Conservation (phyloP, 2,797 vertebrate species). For the Takifugu ocellatus region DNA sequence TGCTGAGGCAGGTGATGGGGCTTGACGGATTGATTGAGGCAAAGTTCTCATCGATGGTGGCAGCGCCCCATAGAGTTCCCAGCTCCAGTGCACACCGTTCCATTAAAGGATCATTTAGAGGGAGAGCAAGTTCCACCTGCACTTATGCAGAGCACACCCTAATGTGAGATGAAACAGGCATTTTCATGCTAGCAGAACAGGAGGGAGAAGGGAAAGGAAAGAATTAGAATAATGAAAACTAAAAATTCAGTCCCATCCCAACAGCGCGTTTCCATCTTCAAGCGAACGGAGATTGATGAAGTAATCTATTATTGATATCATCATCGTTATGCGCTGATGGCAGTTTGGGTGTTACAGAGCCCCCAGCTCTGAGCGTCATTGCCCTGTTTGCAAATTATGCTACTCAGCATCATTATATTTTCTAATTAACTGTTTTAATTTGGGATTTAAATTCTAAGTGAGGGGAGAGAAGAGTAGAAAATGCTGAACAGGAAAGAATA, state of each 20-base stretch:
- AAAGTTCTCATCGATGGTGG: constrained; percentile 67
- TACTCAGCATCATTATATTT: constrained; percentile 76
- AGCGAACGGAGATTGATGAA: constrained; percentile 73
- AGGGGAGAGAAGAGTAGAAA: constrained; percentile 59
- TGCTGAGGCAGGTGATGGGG: constrained; percentile 75
- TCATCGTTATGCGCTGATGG: constrained; percentile 68
- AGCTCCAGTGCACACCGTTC: constrained; percentile 74
- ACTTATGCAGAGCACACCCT: constrained; percentile 73
- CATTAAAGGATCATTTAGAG: constrained; percentile 75
- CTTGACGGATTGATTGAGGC: constrained; percentile 77
- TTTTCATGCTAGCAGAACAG: constrained; percentile 50
- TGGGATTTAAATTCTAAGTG: constrained; percentile 70
- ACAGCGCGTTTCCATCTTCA: constrained; percentile 72
- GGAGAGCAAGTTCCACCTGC: constrained; percentile 71
- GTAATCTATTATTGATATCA: constrained; percentile 77
- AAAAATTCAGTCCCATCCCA: constrained; percentile 65
- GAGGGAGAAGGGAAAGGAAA: constrained; percentile 20
- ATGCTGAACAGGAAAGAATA: constrained; percentile 70
- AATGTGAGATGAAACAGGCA: constrained; percentile 74
- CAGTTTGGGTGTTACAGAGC: constrained; percentile 61
- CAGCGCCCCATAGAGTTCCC: constrained; percentile 72
- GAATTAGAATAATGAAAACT: constrained; percentile 61
- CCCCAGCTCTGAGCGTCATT: constrained; percentile 63
- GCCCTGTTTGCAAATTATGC: constrained; percentile 74
- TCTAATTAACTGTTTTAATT: constrained; percentile 77